Percentiles rank a stretch among this genome's conserved stretches.
phyloP scores from a whole-genome alignment of 2,888 invertebrate species.

The Mimumesa dahlbomi region DNA sequence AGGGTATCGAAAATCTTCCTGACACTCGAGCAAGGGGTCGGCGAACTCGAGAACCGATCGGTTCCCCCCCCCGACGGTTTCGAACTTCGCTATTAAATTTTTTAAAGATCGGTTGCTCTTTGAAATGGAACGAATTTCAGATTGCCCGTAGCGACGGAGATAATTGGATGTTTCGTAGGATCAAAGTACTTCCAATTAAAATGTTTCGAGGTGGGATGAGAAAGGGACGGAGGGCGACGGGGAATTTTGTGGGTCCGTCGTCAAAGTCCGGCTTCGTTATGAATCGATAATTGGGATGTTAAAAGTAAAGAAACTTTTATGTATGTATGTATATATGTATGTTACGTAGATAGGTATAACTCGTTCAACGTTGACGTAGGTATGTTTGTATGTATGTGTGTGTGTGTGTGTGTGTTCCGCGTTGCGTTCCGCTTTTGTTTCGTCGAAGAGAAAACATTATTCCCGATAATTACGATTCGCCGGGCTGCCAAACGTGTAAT shows the following conservation, averaged over 20 bases:
- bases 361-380: no score
- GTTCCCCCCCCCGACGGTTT: conserved; percentile 10
- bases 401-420: no score
- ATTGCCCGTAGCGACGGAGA: background rate
- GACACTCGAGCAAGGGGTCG: conserved; percentile 26
- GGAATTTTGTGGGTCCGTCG: background rate
- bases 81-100: conserved; percentile 44
- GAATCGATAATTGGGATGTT: background rate
- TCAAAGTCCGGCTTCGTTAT: background rate
- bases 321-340: no score
- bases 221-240: no score
- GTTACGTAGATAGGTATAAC: no score
- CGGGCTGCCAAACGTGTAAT: no score
- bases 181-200: conserved; percentile 4
- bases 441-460: no score
- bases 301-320: no score
- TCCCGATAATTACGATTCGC: no score
- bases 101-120: conserved; percentile 34
- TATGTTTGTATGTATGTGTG: no score
- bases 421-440: no score
- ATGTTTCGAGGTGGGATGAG: no score
- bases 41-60: conserved; percentile 22
- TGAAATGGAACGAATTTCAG: conserved; percentile 21
- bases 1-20: conserved; percentile 42
- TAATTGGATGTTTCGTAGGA: background rate